phyloP scores from a whole-genome alignment of 2,888 invertebrate genomes.

The Oligia strigilis region DNA sequence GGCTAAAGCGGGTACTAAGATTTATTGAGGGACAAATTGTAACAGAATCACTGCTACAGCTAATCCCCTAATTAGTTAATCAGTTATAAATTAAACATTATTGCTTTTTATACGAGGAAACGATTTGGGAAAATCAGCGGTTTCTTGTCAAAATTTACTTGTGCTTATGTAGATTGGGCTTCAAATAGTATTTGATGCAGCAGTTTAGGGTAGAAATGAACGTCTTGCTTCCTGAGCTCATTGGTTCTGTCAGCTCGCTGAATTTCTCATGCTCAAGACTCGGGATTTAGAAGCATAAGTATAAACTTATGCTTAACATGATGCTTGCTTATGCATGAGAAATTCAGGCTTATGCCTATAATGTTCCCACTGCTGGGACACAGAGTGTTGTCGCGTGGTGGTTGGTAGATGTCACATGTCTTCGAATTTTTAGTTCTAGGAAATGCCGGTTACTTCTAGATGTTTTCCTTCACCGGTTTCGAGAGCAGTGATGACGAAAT shows the following conservation, averaged over 20 bases:
- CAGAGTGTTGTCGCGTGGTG: too few species aligned
- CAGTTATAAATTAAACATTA: constrained; percentile 67
- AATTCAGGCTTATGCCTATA: too few species aligned
- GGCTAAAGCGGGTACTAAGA: constrained; percentile 67
- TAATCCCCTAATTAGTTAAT: constrained; percentile 70
- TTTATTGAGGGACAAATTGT: constrained; percentile 75
- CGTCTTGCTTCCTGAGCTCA: not conserved
- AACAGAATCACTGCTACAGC: constrained; percentile 69
- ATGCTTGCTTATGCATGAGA: too few species aligned
- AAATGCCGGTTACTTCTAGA: too few species aligned
- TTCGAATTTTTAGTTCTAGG: too few species aligned
- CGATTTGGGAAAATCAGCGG: constrained; percentile 20
- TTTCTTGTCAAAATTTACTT: not conserved
- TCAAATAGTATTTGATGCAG: not conserved
- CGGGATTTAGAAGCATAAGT: not conserved
- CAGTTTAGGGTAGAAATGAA: not conserved
- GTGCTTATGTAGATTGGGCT: not conserved
- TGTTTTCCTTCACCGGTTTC: too few species aligned
- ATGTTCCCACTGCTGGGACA: too few species aligned
- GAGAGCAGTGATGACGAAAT: too few species aligned
- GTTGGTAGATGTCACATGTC: too few species aligned
- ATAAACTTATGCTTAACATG: too few species aligned
- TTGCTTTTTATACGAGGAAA: constrained; percentile 42
- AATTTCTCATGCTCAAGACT: constrained; percentile 2
- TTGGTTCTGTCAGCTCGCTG: constrained; percentile 1